Evolutionary conservation across 37 sponge, comb jelly and placozoan genomes (phyloP).

Genomic region (Halisarca cf. caerulea): DNA sequence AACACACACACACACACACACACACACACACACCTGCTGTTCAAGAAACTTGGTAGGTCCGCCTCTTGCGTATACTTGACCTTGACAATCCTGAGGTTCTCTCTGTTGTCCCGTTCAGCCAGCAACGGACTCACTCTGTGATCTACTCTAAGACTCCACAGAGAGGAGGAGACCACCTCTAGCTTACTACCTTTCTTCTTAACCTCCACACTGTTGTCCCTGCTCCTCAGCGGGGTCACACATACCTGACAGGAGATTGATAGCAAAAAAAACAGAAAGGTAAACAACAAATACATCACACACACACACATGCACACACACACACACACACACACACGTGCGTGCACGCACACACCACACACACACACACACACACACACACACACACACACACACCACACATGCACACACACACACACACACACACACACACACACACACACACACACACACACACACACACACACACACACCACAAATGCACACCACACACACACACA

Average conservation of each 20-base stretch:
- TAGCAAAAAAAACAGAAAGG: too few relatives aligned
- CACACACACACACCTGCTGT: conserved; percentile 42
- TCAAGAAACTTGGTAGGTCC: conserved; percentile 41
- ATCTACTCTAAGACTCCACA: background rate
- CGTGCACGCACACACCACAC: too few relatives aligned
- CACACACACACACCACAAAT: too few relatives aligned
- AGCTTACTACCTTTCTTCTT: background rate
- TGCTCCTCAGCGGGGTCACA: background rate
- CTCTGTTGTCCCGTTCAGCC: background rate
- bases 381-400: too few relatives aligned
- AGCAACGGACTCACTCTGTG: background rate
- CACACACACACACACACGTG: too few relatives aligned
- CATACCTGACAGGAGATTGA: background rate
- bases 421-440: too few relatives aligned
- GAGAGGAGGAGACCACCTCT: background rate
- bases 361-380: too few relatives aligned
- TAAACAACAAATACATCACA: too few relatives aligned
- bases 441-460: too few relatives aligned
- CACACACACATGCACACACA: too few relatives aligned
- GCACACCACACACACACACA: too few relatives aligned
- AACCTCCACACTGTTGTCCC: background rate
- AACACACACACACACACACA: background rate
- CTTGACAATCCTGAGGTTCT: conserved; percentile 54
- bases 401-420: too few relatives aligned
- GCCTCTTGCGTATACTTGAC: conserved; percentile 43